Conservation (phyloP, 2,797 vertebrate species). For the Rhinogobio ventralis region DNA sequence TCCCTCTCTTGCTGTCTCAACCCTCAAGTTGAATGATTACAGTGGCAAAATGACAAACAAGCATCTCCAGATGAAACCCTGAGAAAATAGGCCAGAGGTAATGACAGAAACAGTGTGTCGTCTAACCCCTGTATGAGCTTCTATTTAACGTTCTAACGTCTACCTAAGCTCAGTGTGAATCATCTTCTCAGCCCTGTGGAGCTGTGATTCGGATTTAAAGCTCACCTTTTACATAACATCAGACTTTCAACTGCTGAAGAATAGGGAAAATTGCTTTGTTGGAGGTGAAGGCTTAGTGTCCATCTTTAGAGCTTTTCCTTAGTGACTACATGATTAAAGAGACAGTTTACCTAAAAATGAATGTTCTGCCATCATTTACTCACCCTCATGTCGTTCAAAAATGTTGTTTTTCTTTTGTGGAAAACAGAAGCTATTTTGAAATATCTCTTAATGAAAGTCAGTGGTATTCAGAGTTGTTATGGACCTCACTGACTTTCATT, state of each 20-base stretch:
- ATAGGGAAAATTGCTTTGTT: neutral
- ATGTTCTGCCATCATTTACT: neutral
- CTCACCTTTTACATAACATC: constrained; percentile 45
- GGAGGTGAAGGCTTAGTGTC: neutral
- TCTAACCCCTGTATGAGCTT: constrained; percentile 42
- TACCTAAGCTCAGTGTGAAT: constrained; percentile 51
- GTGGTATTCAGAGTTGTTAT: neutral
- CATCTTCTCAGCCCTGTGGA: constrained; percentile 31
- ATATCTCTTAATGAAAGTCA: neutral
- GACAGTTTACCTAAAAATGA: neutral
- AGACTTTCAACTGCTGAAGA: neutral
- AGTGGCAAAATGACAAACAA: constrained; percentile 23
- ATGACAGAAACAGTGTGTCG: constrained; percentile 19
- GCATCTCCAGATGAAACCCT: constrained; percentile 14
- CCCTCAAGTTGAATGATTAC: constrained; percentile 28
- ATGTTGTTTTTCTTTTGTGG: neutral
- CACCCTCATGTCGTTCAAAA: neutral
- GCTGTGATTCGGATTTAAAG: constrained; percentile 27
- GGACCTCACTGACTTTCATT: neutral
- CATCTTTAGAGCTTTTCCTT: neutral
- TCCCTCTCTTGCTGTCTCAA: constrained; percentile 21
- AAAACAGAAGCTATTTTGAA: neutral
- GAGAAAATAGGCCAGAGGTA: constrained; percentile 51
- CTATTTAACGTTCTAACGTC: too few relatives aligned
- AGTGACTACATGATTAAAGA: neutral